These are phyloP conservation scores for Centropristis striata DNA, from an alignment of 2,113 vertebrate genomes.

Conservation along the genomic window DNA sequence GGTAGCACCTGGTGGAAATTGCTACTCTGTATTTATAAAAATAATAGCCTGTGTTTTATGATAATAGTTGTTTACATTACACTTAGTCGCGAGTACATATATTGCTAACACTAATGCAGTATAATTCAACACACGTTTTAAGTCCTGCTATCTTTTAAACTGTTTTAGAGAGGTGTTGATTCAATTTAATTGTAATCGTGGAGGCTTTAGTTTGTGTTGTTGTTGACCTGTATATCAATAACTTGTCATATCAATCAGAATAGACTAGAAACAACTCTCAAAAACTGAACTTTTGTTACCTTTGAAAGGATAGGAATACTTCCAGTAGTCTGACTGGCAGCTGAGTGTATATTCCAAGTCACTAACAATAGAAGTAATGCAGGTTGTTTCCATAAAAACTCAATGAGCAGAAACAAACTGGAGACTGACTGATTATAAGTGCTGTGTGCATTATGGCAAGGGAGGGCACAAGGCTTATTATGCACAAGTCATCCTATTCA, in stretches of 20 bases:
- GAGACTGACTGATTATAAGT: constrained; percentile 3
- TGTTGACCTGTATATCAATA: background rate
- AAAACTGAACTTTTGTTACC: background rate
- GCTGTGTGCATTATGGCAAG: background rate
- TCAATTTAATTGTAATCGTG: background rate
- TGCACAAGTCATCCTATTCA: constrained; percentile 5
- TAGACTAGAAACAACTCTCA: background rate
- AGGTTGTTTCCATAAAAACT: background rate
- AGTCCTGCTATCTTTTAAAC: background rate
- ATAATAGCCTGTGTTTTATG: background rate
- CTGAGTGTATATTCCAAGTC: background rate
- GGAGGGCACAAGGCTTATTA: constrained; percentile 16
- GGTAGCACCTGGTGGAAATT: background rate
- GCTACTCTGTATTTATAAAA: background rate
- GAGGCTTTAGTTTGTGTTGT: constrained; percentile 4
- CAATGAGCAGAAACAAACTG: constrained; percentile 51
- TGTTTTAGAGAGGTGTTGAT: background rate
- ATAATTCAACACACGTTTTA: background rate
- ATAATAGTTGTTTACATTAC: constrained; percentile 12
- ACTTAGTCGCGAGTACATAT: constrained; percentile 13
- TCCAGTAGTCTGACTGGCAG: background rate
- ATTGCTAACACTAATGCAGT: constrained; percentile 1
- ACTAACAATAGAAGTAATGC: background rate
- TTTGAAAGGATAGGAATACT: background rate
- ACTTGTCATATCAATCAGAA: too few relatives aligned